A percentile compares a stretch with the other conserved stretches of the same genome.
Evolutionary conservation across 2,888 invertebrate species (phyloP).

Genomic region (Oeneis ivallda): DNA sequence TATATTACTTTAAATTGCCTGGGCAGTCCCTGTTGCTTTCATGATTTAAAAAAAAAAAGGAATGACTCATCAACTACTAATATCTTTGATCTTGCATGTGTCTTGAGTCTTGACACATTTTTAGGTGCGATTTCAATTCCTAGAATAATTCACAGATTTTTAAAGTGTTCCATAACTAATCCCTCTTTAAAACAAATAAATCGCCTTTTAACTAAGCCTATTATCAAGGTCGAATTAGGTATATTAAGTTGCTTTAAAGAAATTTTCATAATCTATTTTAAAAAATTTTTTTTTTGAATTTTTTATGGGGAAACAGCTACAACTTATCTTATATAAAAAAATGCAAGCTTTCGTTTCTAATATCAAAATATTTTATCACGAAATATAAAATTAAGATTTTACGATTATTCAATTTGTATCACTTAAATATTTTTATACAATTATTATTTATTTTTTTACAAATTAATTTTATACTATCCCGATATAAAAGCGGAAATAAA

Average conservation of each 20-base stretch:
- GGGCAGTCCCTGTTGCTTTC: conserved; percentile 4
- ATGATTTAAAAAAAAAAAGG: conserved; percentile 24
- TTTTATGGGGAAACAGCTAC: too few species aligned
- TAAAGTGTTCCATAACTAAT: neutral
- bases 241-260: neutral
- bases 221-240: conserved; percentile 7
- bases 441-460: too few species aligned
- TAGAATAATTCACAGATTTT: neutral
- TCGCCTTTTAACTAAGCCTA: neutral
- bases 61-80: conserved; percentile 41
- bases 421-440: too few species aligned
- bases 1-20: neutral
- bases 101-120: neutral
- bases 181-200: too few species aligned
- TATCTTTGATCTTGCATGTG: neutral
- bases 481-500: too few species aligned
- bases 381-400: too few species aligned
- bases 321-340: too few species aligned
- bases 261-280: neutral
- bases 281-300: too few species aligned
- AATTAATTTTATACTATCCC: too few species aligned
- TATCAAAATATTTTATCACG: too few species aligned
- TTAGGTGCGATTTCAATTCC: neutral
- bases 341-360: too few species aligned
- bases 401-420: too few species aligned